Conservation (phyloP, 2,113 vertebrate species). For the Raja brachyura region DNA sequence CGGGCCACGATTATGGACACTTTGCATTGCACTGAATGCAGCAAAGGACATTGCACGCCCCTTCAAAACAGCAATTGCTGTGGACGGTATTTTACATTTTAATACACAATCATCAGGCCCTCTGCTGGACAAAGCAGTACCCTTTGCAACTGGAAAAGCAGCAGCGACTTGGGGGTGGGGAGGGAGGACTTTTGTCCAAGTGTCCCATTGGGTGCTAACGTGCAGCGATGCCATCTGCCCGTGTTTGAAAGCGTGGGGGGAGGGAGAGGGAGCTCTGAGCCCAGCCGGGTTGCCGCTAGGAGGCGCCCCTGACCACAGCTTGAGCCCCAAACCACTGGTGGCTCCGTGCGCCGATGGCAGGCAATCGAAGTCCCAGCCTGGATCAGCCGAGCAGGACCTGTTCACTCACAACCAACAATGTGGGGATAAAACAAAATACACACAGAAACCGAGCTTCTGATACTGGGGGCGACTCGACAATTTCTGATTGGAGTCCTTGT, state of each 20-base stretch:
- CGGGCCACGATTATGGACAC: too few relatives aligned
- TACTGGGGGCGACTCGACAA: too few relatives aligned
- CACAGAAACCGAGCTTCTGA: background rate
- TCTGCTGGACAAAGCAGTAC: too few relatives aligned
- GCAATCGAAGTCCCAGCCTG: background rate
- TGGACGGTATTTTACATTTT: background rate
- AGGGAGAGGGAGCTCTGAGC: background rate
- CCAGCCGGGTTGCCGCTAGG: background rate
- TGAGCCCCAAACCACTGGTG: background rate
- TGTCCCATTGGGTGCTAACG: background rate
- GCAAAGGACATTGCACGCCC: background rate
- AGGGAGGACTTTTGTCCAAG: background rate
- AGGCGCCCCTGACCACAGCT: background rate
- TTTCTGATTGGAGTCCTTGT: background rate
- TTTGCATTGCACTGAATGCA: background rate
- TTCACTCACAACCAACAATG: background rate
- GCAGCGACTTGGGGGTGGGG: background rate
- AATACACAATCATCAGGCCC: background rate
- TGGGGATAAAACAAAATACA: too few relatives aligned
- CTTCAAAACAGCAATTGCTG: background rate
- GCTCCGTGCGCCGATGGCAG: too few relatives aligned
- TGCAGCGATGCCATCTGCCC: slow-evolving; percentile 13
- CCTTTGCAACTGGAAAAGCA: background rate
- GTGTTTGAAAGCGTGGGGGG: background rate
- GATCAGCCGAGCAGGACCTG: background rate